Conservation (phyloP, 2,888 invertebrate genomes). For the Plusia festucae region DNA sequence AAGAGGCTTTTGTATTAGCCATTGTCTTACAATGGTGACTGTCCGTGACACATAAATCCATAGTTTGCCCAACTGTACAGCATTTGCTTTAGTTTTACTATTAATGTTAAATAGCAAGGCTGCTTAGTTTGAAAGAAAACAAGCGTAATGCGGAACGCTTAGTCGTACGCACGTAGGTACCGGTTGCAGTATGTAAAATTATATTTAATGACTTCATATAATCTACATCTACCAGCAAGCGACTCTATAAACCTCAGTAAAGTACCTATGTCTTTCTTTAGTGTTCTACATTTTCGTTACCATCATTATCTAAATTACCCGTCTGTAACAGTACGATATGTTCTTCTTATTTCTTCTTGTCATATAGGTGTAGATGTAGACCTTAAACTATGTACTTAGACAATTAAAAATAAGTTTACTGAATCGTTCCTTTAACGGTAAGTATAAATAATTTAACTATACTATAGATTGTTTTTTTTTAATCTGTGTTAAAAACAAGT, state of each 20-base stretch:
- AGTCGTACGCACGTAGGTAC: slow-evolving; percentile 48
- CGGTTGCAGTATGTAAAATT: slow-evolving; percentile 21
- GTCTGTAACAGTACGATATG: neutral
- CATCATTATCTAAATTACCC: neutral
- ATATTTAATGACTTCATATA: slow-evolving; percentile 24
- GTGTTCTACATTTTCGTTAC: neutral
- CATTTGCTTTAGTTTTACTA: neutral
- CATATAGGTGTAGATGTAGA: too few relatives aligned
- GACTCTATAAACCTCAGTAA: neutral
- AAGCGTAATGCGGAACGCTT: slow-evolving; percentile 56
- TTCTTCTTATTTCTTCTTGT: too few relatives aligned
- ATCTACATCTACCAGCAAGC: neutral
- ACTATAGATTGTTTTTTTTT: neutral
- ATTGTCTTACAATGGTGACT: neutral
- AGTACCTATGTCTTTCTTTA: neutral
- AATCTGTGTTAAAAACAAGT: slow-evolving; percentile 21
- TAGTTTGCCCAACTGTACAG: neutral
- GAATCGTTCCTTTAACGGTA: too few relatives aligned
- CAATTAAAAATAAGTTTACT: too few relatives aligned
- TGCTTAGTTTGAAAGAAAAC: slow-evolving; percentile 43
- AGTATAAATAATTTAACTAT: too few relatives aligned
- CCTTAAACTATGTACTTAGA: too few relatives aligned
- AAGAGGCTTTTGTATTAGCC: neutral
- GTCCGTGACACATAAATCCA: neutral
- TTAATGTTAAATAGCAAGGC: slow-evolving; percentile 1